Conservation (phyloP, 1,140 invertebrate genomes). For the Eurosta solidaginis region DNA sequence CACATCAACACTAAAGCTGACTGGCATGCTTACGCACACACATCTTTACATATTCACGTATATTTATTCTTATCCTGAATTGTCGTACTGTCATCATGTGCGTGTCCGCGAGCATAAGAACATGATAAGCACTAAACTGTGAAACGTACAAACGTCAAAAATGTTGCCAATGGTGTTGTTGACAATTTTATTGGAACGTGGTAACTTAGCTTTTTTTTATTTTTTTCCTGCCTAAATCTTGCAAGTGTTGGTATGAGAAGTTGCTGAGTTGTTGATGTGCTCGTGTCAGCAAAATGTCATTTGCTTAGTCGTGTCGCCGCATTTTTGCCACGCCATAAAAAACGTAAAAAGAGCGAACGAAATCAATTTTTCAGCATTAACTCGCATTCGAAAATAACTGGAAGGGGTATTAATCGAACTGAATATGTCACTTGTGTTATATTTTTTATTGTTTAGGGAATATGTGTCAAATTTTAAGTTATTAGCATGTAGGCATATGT, state of each 20-base stretch:
- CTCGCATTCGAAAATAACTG: background rate
- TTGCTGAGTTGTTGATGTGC: constrained; percentile 10
- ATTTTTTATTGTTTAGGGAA: background rate
- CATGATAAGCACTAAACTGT: constrained; percentile 12
- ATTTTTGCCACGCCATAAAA: background rate
- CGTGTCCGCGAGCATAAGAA: background rate
- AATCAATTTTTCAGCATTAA: constrained; percentile 26
- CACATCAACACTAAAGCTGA: too few species aligned
- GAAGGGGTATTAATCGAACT: background rate
- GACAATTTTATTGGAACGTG: constrained; percentile 15
- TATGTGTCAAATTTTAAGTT: background rate
- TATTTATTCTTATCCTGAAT: background rate
- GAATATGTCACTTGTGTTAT: background rate
- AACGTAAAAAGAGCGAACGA: background rate
- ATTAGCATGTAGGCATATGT: too few species aligned
- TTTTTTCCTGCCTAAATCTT: background rate
- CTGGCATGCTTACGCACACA: background rate
- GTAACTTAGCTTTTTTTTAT: background rate
- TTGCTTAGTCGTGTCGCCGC: background rate
- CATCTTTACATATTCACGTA: background rate
- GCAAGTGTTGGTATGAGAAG: background rate
- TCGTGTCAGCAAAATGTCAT: constrained; percentile 15
- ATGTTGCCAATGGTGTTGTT: constrained; percentile 16
- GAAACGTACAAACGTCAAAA: constrained; percentile 1
- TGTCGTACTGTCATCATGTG: background rate